Base-by-base conservation (phyloP, 1,140 invertebrate species). In the Drosophila nigromelanica region DNA sequence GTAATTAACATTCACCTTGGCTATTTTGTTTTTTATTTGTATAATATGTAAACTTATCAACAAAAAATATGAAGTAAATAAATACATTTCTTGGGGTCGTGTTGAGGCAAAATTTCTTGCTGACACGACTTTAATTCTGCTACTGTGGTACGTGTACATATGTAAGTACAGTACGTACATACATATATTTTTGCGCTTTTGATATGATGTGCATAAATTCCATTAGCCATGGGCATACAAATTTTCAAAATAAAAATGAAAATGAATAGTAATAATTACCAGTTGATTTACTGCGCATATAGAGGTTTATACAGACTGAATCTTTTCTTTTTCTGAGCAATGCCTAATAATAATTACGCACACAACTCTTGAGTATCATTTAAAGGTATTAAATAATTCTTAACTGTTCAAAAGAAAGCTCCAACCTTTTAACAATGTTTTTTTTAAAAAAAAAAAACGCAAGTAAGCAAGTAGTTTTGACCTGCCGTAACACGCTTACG, bases 51-150 rank as follows among this genome's bases (percentile, higher is more conserved):
- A 35, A 35, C 8, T 35, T 8, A 35, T 35, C 8, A 35, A 33
- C 30, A 35, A 35, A 10, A 35, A 35, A 10, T 6, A 8, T 7
- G 10, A 35, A 35, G 7, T 35, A 35, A 35, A 35, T 35, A 35
- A 35, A 35, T 18, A 37, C 21, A 33, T 35, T 33, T 45, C 42
- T 59, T 30, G 24, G 11, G 27, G 4, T 33, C 40, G 24, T 43
- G 40, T 33, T 43, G 15, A 33, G 15, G 15, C 14, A 11, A 2
- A 47, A 37, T 37, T 60, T 60, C 30, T 60, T 47, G 43, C 58
- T 35, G 56, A 60, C 30, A 24, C 10, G 14, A 35, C 10, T 52
- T 3, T 30, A 8, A 15, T 35, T 8, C 11, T 12, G 45, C 12
- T 6, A 27, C 27, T 27, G 5, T 27, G 4, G 27, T 27, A 27